These are phyloP conservation scores for Dryocosmus kuriphilus DNA, from an alignment of 2,888 invertebrate species.

Conservation along the genomic window DNA sequence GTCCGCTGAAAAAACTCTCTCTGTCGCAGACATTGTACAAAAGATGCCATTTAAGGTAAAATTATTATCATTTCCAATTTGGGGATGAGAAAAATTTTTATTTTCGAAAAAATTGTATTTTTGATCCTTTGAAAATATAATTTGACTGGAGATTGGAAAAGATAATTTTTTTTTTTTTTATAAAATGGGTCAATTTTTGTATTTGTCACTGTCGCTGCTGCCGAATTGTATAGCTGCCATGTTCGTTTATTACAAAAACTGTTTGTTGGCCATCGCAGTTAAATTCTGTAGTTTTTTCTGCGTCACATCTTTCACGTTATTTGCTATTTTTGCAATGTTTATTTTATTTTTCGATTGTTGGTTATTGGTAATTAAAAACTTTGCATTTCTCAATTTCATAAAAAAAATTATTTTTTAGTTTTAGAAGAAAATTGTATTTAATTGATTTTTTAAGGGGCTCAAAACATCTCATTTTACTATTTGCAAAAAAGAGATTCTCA, in stretches of 20 bases:
- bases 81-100: not conserved
- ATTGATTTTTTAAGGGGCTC: not conserved
- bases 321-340: conserved; percentile 31
- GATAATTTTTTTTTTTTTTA: conserved; percentile 7
- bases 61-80: conserved; percentile 12
- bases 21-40: conserved; percentile 29
- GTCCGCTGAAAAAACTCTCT: conserved; percentile 61
- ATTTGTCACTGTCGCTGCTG: conserved; percentile 31
- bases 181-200: conserved; percentile 20
- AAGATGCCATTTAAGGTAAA: conserved; percentile 9
- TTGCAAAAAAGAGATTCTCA: no score
- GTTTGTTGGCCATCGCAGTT: conserved; percentile 12
- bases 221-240: conserved; percentile 30
- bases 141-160: not conserved
- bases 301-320: conserved; percentile 8
- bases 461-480: no score
- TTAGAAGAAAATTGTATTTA: not conserved
- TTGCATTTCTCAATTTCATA: not conserved
- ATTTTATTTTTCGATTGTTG: not conserved
- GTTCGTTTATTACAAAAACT: conserved; percentile 12
- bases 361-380: not conserved
- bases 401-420: not conserved
- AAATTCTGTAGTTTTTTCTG: conserved; percentile 24
- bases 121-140: not conserved
- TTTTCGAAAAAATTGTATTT: not conserved